Base-by-base conservation (phyloP, 2,797 vertebrate genomes). In the Aplochiton taeniatus region DNA sequence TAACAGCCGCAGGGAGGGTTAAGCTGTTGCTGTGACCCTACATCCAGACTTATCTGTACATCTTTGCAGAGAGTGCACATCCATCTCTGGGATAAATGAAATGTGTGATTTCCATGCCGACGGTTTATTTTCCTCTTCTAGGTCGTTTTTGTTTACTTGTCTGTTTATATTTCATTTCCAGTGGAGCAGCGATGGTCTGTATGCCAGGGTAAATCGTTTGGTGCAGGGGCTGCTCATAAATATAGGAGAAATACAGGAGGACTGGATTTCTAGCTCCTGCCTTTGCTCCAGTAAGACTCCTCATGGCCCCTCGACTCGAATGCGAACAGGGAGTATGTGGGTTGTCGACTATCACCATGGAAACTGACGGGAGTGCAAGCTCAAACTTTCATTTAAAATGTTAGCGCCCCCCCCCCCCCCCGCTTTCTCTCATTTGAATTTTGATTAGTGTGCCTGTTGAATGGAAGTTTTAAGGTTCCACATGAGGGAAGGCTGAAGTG, bases 331-430 rank as follows among this genome's bases (percentile, higher is more conserved):
- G 46, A 62, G 49, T 20, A 62, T 43, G 48, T 51, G 13, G 31
- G 56, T 58, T 58, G 41, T 58, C 56, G 41, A 65, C 67, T 55
- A 57, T 84, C 63, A 59, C 82, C 76, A 82, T 84, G 74, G 77
- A 70, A 78, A 84, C 77, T 31, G 46, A 52, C 52, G 67, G 65
- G 59, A 10, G 54, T 58, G 47, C 62, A 50, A 66, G 61, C 66
- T 74, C 58, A 73, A 70, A 79, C 72, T 74, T 79, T 79, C 73
- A 77, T 77, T 68, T 72, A 61, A 70, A 67, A 78, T 69, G 66
- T 68, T 61, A 51, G 63, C 68, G 69, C 69, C 54, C 72, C 44
- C 50, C 46, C n/a, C 17, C 58, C 52, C 58, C 52, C 1, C 67
- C 0, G 4, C n/a, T 62, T 43, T 76, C 16, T 62, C 43, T 76